Conservation (phyloP, 2,113 vertebrate species). For the Perca flavescens region DNA sequence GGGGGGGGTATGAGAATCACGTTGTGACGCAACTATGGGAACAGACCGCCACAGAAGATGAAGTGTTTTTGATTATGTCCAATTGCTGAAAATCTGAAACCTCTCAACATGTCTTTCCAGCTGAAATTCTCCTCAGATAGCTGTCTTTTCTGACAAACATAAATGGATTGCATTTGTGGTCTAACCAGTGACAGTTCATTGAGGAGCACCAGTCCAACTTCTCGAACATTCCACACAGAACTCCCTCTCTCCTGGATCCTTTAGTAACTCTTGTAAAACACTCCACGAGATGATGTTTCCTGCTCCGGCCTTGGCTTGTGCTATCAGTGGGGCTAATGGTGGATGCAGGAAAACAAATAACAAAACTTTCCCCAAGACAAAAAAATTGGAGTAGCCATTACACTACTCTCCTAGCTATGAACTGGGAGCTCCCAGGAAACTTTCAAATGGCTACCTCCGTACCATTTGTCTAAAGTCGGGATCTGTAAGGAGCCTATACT, state of each 20-base stretch:
- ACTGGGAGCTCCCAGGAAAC: conserved; percentile 36
- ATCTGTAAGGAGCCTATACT: conserved; percentile 3
- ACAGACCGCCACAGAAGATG: conserved; percentile 6
- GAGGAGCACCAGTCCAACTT: conserved; percentile 16
- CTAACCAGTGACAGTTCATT: conserved; percentile 52
- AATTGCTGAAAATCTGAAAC: conserved; percentile 46
- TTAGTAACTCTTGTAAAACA: conserved; percentile 43
- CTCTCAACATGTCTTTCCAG: conserved; percentile 47
- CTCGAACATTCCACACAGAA: conserved; percentile 43
- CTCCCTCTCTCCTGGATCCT: conserved; percentile 26
- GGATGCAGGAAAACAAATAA: conserved; percentile 59
- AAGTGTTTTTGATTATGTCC: conserved; percentile 69
- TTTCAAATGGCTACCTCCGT: conserved; percentile 30
- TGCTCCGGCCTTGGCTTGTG: conserved; percentile 50
- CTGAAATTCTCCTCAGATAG: conserved; percentile 32
- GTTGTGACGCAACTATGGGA: conserved; percentile 47
- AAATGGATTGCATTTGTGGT: conserved; percentile 55
- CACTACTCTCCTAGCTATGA: conserved; percentile 14
- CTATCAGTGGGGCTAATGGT: conserved; percentile 48
- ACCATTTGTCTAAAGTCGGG: conserved; percentile 7
- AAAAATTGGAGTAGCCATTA: conserved; percentile 38
- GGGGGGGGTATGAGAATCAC: conserved; percentile 20
- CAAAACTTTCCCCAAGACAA: conserved; percentile 32
- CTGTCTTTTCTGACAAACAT: conserved; percentile 43
- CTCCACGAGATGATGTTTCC: conserved; percentile 51